A percentile compares a stretch with the other conserved stretches of the same genome.
Conservation (phyloP, 1,140 invertebrate genomes). For the Drosophila sp. region DNA sequence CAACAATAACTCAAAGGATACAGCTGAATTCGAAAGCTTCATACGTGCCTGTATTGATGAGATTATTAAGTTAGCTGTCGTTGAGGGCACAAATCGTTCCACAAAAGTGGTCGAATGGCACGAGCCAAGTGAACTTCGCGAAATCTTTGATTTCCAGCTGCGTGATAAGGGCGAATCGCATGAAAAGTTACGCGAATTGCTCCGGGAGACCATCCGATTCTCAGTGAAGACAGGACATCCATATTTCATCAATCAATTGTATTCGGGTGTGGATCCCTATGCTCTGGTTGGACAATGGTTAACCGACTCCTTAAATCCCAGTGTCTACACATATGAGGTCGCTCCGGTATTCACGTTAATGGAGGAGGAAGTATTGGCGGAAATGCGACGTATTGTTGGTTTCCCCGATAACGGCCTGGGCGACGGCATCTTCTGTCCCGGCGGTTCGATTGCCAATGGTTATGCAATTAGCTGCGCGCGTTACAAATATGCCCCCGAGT, state of each 20-base stretch:
- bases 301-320: constrained; percentile 93
- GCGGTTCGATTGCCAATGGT: constrained; percentile 97
- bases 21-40: constrained; percentile 87
- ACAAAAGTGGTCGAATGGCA: constrained; percentile 90
- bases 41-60: constrained; percentile 88
- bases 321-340: constrained; percentile 96
- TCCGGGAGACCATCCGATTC: constrained; percentile 89
- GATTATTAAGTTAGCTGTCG: constrained; percentile 89
- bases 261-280: constrained; percentile 93
- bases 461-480: constrained; percentile 96
- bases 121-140: constrained; percentile 87
- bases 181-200: constrained; percentile 86
- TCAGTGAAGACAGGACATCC: constrained; percentile 95
- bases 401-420: constrained; percentile 88
- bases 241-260: constrained; percentile 93
- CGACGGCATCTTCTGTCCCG: constrained; percentile 97
- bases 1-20: constrained; percentile 35
- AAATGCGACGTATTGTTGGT: constrained; percentile 94
- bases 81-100: constrained; percentile 88
- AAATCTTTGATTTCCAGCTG: constrained; percentile 87
- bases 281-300: constrained; percentile 93
- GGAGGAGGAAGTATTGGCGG: constrained; percentile 91
- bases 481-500: constrained; percentile 89
- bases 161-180: constrained; percentile 86
- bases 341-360: constrained; percentile 94